Percentiles rank a stretch among this genome's conserved stretches.
Conservation (phyloP, 2,888 invertebrate species). For the Yponomeuta sedellus region DNA sequence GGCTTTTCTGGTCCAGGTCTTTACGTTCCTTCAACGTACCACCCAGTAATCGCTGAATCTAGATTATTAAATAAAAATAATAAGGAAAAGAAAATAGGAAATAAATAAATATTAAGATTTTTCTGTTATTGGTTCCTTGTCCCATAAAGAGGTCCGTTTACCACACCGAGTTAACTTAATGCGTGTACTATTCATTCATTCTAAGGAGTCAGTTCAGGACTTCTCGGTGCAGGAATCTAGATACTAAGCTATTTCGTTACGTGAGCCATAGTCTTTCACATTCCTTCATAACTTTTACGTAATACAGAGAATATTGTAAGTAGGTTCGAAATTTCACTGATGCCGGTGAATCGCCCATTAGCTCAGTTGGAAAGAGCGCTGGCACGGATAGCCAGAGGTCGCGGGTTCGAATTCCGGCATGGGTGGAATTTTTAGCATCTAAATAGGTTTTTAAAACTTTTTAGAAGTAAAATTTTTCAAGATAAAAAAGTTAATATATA, state of each 20-base stretch:
- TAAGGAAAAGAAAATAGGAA: slow-evolving; percentile 30
- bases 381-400: too few relatives aligned
- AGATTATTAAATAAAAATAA: slow-evolving; percentile 50
- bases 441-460: too few relatives aligned
- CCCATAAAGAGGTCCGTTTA: slow-evolving; percentile 24
- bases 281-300: background rate
- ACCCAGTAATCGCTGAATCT: slow-evolving; percentile 86
- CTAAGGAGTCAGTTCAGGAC: background rate
- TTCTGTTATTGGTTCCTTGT: slow-evolving; percentile 29
- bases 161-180: background rate
- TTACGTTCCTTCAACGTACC: slow-evolving; percentile 80
- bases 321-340: too few relatives aligned
- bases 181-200: background rate
- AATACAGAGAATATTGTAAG: too few relatives aligned
- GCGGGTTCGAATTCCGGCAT: too few relatives aligned
- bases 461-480: too few relatives aligned
- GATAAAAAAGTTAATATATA: too few relatives aligned
- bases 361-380: too few relatives aligned
- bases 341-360: too few relatives aligned
- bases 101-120: slow-evolving; percentile 12
- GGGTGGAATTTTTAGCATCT: too few relatives aligned
- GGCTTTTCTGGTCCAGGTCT: slow-evolving; percentile 81
- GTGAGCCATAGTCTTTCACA: background rate
- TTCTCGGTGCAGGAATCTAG: background rate
- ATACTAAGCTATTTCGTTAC: background rate